These are phyloP conservation scores for Leuctra nigra DNA, from an alignment of 2,888 invertebrate genomes.

Conservation along the genomic window DNA sequence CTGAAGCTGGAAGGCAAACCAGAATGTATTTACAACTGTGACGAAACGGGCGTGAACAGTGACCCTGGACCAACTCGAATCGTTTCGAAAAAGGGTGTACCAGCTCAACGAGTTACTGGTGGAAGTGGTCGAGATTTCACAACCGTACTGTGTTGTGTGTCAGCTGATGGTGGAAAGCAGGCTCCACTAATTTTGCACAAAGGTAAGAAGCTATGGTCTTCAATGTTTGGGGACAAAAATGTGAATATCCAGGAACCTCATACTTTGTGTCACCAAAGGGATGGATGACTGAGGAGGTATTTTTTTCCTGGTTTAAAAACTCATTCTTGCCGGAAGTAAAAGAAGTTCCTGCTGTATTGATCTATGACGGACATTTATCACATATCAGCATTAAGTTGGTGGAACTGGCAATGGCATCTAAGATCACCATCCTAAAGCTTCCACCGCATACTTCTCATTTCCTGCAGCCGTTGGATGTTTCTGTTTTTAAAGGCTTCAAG, in stretches of 20 bases:
- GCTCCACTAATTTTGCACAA: neutral
- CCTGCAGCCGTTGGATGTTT: too few relatives aligned
- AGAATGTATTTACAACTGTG: neutral
- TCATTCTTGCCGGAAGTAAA: neutral
- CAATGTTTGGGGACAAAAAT: constrained; percentile 1
- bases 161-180: neutral
- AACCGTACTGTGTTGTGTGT: constrained; percentile 2
- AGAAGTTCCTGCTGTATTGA: too few relatives aligned
- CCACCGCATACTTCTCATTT: too few relatives aligned
- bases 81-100: neutral
- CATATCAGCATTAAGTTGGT: too few relatives aligned
- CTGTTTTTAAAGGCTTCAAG: too few relatives aligned
- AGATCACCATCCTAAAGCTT: too few relatives aligned
- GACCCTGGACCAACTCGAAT: neutral
- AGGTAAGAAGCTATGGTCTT: neutral
- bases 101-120: neutral
- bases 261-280: neutral
- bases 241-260: neutral
- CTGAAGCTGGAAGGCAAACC: neutral
- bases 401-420: too few relatives aligned
- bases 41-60: neutral
- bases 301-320: too few relatives aligned
- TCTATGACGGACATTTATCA: neutral
- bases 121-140: constrained; percentile 1
- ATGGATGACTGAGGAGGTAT: constrained; percentile 1